Conservation (phyloP, 1,140 invertebrate species). For the Temnothorax curvispinosus region DNA sequence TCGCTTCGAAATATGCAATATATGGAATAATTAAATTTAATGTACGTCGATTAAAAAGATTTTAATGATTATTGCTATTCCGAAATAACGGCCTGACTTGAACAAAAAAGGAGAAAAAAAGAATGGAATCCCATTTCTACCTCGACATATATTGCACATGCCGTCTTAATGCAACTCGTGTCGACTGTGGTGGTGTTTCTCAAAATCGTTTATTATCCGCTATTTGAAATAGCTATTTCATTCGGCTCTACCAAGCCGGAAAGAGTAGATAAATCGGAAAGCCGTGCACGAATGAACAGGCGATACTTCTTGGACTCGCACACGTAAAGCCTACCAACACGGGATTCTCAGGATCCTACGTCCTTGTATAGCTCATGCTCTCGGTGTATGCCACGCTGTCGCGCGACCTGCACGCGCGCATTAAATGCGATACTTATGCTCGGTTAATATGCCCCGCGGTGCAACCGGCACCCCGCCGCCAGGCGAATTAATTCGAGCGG, state of each 20-base stretch:
- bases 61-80: constrained; percentile 1
- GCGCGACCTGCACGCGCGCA: constrained; percentile 58
- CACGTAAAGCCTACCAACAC: constrained; percentile 12
- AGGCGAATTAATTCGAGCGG: constrained; percentile 76
- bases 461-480: constrained; percentile 66
- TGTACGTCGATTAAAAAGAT: constrained; percentile 15
- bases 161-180: constrained; percentile 12
- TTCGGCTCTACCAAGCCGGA: constrained; percentile 7
- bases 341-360: constrained; percentile 18
- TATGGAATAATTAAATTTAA: constrained; percentile 25
- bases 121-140: constrained; percentile 35
- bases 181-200: constrained; percentile 1
- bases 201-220: constrained; percentile 34
- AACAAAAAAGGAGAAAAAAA: not conserved
- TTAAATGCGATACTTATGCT: constrained; percentile 75
- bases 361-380: constrained; percentile 50
- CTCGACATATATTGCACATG: constrained; percentile 25
- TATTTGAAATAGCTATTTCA: constrained; percentile 48
- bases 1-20: not conserved
- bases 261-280: constrained; percentile 69
- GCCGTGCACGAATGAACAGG: constrained; percentile 21
- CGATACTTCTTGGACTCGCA: constrained; percentile 55
- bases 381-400: constrained; percentile 62
- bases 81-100: constrained; percentile 9
- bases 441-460: constrained; percentile 62